Evolutionary conservation across 2,797 vertebrate species (phyloP), one percentile per base, ranked within the genome.

Genomic region (Catharus ustulatus): DNA sequence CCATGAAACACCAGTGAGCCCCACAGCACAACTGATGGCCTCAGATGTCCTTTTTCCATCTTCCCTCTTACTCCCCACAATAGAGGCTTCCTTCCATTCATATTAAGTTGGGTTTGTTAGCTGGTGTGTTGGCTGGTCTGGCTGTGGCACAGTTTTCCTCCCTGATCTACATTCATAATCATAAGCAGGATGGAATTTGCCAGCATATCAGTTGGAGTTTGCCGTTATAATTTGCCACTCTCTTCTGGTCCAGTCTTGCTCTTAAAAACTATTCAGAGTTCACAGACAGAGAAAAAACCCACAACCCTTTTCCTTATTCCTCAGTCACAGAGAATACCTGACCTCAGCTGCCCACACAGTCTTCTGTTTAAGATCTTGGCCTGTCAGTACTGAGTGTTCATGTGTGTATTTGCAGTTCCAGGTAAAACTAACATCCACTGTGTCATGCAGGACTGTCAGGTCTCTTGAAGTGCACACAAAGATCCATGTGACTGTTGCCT

Each of bases 241-340:
- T 72, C 27, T 81, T 26, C 40, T 48, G 26, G 16, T 48, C 84
- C 51, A 66, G 12, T 86, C 48, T 48, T 83, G 62, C 24, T 89
- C 24, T 68, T 71, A 64, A 82, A 91, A 93, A 58, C 29, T 61
- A 19, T 79, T 90, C 5, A 24, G 51, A 51, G 19, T 45, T 61
- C 43, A 61, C n/a, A 82, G 20, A 30, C 3, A 13, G 21, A 6
- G 4, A 4, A 42, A 66, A 22, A 1, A 38, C 0, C 0, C 21
- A 52, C 24, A 52, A 36, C 4, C 1, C 10, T 42, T 76, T 71
- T 5, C 23, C 75, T 76, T 69, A 68, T 84, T 73, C 9, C 20
- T 64, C n/a, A 49, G 22, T 24, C 9, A 67, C 1, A 59, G 71
- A 79, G 82, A 66, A 63, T 79, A 21, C 8, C 36, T 82, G 51